These are phyloP conservation scores for Hartigia nigra DNA, from an alignment of 2,888 invertebrate genomes.

Conservation along the genomic window DNA sequence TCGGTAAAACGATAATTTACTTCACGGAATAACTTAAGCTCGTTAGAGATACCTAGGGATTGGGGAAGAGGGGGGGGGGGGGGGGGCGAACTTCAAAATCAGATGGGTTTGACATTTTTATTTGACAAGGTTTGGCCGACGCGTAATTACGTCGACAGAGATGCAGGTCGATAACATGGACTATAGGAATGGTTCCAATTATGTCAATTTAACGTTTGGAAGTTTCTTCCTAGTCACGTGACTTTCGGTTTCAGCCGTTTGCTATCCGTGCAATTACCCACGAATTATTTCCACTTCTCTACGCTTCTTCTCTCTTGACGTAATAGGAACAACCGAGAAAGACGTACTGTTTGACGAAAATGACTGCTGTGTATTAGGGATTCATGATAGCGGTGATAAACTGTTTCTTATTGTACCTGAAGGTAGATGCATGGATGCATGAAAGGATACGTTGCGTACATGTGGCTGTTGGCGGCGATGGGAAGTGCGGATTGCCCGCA, in stretches of 20 bases:
- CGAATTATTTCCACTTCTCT: background rate
- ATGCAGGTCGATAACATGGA: background rate
- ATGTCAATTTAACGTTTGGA: background rate
- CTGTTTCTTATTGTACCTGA: background rate
- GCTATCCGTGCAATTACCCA: background rate
- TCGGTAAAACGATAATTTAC: background rate
- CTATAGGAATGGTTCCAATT: background rate
- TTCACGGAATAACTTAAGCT: background rate
- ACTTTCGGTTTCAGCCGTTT: background rate
- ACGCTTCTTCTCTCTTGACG: no score
- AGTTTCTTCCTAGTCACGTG: background rate
- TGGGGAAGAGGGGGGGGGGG: no score
- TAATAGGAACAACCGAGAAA: no score
- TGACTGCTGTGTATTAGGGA: no score
- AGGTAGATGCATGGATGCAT: background rate
- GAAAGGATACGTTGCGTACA: background rate
- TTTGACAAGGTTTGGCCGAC: background rate
- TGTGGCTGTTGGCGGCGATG: background rate
- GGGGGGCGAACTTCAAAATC: no score
- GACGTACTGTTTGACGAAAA: background rate
- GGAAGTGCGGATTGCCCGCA: background rate
- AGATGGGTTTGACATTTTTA: background rate
- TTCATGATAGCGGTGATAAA: no score
- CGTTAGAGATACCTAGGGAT: background rate
- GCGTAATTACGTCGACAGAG: background rate